Base-by-base conservation (phyloP, 2,797 vertebrate species). In the Bovichtus variegatus region DNA sequence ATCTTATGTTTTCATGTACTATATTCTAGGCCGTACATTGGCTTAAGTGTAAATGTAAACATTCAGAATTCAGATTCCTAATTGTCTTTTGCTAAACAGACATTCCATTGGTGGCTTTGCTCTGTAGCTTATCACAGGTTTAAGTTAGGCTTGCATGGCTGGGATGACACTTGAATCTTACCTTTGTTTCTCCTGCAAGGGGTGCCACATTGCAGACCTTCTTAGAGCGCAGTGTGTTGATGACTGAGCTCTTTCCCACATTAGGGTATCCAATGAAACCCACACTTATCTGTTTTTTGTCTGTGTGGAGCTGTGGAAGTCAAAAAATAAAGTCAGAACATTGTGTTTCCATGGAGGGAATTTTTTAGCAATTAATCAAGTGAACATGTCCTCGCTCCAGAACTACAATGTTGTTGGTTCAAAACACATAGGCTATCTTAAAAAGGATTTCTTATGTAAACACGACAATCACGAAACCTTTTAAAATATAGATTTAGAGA, bases 231-330 rank as follows among this genome's bases (percentile, higher is more conserved):
- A 99, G 87, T 0, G 98, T 99, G 81, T 99, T 99, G 91, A 99
- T 99, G 81, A 99, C 94, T 0, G 98, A 99, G 91, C 98, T 99
- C 91, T 99, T 99, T 84, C 98, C 98, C 73, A 99, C 98, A 1
- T 99, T 99, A 5, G 98, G 98, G 83, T 99, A 99, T 44, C 98
- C 98, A 31, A 99, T 99, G 91, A 99, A 99, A 25, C 98, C 98
- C 61, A 99, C 97, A 0, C 98, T 99, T 92, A 99, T 99, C 95
- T 99, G 98, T 54, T 99, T 99, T 95, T 99, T 99, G 93, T 99
- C 98, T 62, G 96, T 95, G 89, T 99, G 98, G n/a, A 99, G 93
- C 98, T 99, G 95, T 79, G 70, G 79, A 86, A 83, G 57, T 50
- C 38, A 51, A 67, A 63, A 61, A 70, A 75, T 21, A 57, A 77